These are phyloP conservation scores for Hippotragus niger DNA, from an alignment of 2,113 vertebrate species.

Conservation along the genomic window DNA sequence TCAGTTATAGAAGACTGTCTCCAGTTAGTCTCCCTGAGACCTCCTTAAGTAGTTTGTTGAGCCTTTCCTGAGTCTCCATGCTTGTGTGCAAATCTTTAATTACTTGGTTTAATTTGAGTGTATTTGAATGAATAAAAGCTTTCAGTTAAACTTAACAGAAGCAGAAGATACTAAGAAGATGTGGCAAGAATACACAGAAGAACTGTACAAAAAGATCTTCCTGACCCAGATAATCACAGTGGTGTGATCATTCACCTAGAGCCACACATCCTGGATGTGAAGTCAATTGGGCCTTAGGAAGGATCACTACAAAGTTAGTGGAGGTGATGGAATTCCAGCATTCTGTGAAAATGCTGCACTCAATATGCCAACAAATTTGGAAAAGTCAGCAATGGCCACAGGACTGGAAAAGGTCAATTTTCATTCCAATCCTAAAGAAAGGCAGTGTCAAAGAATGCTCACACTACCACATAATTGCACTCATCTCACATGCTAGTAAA, in stretches of 20 bases:
- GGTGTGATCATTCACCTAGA: neutral
- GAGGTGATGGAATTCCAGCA: neutral
- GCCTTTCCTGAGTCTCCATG: neutral
- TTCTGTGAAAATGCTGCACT: neutral
- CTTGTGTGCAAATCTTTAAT: slow-evolving; percentile 6
- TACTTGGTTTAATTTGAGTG: slow-evolving; percentile 4
- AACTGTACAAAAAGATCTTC: neutral
- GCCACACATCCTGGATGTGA: neutral
- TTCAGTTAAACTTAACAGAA: neutral
- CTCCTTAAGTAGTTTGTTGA: neutral
- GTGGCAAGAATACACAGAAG: neutral
- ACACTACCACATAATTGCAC: neutral
- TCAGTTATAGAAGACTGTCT: neutral
- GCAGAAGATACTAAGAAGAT: neutral
- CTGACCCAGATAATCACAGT: neutral
- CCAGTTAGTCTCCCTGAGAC: neutral
- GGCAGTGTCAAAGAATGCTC: neutral
- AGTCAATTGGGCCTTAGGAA: neutral
- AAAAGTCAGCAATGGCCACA: neutral
- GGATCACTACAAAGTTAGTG: neutral
- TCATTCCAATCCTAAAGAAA: neutral
- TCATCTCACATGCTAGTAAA: accelerated
- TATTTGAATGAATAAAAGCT: neutral
- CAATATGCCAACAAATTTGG: neutral
- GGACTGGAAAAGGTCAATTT: neutral